phyloP scores from a whole-genome alignment of 2,888 invertebrate species.

The Eupithecia subumbrata region DNA sequence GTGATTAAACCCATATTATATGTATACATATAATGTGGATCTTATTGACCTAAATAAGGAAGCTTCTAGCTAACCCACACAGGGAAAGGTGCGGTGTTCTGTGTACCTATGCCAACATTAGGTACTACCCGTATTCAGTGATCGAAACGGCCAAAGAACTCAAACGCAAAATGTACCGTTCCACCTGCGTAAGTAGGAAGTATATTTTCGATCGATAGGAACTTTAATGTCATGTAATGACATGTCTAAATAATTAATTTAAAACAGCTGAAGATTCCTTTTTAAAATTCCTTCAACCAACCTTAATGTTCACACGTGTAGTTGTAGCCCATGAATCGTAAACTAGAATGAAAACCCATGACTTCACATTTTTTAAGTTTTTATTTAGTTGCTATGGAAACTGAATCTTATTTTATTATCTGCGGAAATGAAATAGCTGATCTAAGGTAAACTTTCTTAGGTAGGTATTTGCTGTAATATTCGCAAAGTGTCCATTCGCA shows the following conservation, averaged over 20 bases:
- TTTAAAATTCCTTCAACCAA: background rate
- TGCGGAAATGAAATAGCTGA: conserved; percentile 1
- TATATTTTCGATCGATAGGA: background rate
- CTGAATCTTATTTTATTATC: background rate
- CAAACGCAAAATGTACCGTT: background rate
- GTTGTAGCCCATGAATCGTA: background rate
- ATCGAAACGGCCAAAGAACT: background rate
- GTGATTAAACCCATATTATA: conserved; percentile 33
- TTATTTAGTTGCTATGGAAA: background rate
- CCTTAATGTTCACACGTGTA: background rate
- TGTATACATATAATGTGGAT: conserved; percentile 24
- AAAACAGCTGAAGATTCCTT: background rate
- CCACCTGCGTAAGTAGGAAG: background rate
- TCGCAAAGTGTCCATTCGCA: conserved; percentile 11
- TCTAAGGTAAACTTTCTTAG: background rate
- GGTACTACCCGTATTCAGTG: background rate
- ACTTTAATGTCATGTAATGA: background rate
- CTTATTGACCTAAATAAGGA: conserved; percentile 34
- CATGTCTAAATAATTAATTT: background rate
- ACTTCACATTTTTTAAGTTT: background rate
- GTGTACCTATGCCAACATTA: background rate
- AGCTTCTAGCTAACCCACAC: conserved; percentile 19
- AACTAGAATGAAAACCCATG: background rate
- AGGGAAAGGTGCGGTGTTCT: conserved; percentile 18
- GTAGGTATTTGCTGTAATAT: background rate